Conservation (phyloP, 2,797 vertebrate genomes). For the Huso huso region DNA sequence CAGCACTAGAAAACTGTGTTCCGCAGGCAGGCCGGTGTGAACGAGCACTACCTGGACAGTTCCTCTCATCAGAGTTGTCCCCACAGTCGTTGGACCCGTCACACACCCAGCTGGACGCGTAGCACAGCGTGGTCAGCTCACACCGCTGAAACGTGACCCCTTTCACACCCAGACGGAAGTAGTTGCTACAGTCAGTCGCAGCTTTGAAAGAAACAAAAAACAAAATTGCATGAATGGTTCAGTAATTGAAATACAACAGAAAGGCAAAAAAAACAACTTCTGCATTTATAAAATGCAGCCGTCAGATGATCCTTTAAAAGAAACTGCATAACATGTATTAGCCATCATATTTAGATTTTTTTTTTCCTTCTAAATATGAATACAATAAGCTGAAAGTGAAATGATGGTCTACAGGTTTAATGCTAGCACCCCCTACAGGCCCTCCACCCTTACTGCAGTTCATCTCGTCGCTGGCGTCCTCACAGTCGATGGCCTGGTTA, state of each 20-base stretch:
- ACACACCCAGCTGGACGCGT: conserved; percentile 80
- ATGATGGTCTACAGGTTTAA: neutral
- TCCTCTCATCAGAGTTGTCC: conserved; percentile 86
- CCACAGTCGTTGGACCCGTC: conserved; percentile 92
- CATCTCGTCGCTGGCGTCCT: conserved; percentile 89
- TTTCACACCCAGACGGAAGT: conserved; percentile 88
- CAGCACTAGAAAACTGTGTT: too few species aligned
- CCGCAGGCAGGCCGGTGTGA: accelerated
- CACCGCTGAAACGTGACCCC: conserved; percentile 80
- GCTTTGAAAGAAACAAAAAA: conserved; percentile 44
- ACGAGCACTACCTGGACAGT: conserved; percentile 73
- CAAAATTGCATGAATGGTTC: neutral
- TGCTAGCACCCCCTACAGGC: too few species aligned
- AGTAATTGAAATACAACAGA: neutral
- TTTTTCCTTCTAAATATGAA: neutral
- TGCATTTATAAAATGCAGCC: too few species aligned
- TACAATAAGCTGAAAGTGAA: neutral
- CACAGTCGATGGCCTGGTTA: conserved; percentile 89
- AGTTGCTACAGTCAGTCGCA: conserved; percentile 83
- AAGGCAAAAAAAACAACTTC: neutral
- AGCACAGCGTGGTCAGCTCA: conserved; percentile 86
- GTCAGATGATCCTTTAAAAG: too few species aligned
- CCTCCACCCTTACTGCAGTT: conserved; percentile 74
- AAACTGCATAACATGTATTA: too few species aligned
- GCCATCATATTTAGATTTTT: neutral